A percentile compares a stretch with the other conserved stretches of the same genome.
Evolutionary conservation across 2,113 vertebrate species (phyloP).

Genomic region (Girardinichthys multiradiatus): DNA sequence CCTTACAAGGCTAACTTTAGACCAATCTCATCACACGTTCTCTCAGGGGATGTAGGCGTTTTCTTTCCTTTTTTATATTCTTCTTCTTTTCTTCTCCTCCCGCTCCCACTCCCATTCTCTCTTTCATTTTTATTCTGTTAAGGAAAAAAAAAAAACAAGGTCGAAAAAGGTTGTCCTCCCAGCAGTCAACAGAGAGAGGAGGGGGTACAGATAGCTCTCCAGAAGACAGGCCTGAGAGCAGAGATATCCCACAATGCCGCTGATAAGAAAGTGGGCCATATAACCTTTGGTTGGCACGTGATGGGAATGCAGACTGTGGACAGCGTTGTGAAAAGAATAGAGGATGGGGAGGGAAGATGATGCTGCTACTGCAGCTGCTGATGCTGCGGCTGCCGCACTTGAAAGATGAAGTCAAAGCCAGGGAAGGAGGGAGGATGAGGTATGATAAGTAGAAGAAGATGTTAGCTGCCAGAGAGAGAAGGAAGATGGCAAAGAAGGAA

Average conservation of each 20-base stretch:
- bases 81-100: slow-evolving; percentile 50
- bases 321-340: slow-evolving; percentile 62
- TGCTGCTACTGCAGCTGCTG: slow-evolving; percentile 15
- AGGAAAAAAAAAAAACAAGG: slow-evolving; percentile 77
- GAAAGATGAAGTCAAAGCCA: slow-evolving; percentile 81
- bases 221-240: slow-evolving; percentile 72
- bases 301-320: slow-evolving; percentile 82
- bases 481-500: slow-evolving; percentile 43
- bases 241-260: slow-evolving; percentile 85
- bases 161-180: slow-evolving; percentile 69
- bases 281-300: slow-evolving; percentile 82
- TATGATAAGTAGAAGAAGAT: slow-evolving; percentile 78
- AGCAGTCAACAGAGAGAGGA: slow-evolving; percentile 72
- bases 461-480: slow-evolving; percentile 59
- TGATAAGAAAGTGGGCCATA: slow-evolving; percentile 87
- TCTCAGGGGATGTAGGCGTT: slow-evolving; percentile 60
- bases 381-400: slow-evolving; percentile 43
- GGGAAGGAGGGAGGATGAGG: slow-evolving; percentile 55
- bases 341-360: slow-evolving; percentile 54
- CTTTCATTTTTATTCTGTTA: slow-evolving; percentile 77
- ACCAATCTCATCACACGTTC: slow-evolving; percentile 71
- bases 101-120: slow-evolving; percentile 61
- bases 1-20: slow-evolving; percentile 76
- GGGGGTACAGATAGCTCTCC: slow-evolving; percentile 72
- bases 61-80: slow-evolving; percentile 41